Conservation (phyloP, 2,797 vertebrate species). For the Bradypodion ventrale region DNA sequence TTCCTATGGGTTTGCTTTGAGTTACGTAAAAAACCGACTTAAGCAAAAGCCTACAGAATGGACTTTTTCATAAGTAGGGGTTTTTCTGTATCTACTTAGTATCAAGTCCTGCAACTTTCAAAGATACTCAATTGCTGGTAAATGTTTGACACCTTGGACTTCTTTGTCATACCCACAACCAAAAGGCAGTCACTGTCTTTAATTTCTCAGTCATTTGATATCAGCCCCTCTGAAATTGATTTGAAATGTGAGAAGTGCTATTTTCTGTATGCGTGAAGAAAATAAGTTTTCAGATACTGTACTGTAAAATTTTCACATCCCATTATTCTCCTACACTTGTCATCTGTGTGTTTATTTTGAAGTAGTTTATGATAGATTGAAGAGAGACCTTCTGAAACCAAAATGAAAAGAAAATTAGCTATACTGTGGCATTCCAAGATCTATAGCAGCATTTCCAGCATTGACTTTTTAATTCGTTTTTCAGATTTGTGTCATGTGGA, state of each 20-base stretch:
- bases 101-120: neutral
- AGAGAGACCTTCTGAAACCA: constrained; percentile 42
- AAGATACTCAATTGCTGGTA: neutral
- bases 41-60: no score
- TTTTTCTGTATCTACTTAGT: neutral
- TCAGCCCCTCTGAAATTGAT: constrained; percentile 2
- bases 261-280: constrained; percentile 1
- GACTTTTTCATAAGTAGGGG: no score
- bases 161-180: neutral
- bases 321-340: constrained; percentile 22
- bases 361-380: constrained; percentile 32
- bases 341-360: constrained; percentile 28
- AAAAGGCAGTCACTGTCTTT: neutral
- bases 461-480: neutral
- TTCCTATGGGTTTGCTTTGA: no score
- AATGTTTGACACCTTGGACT: neutral
- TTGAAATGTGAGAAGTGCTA: constrained; percentile 38
- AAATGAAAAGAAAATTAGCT: neutral
- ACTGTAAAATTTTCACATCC: neutral
- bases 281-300: constrained; percentile 23
- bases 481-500: neutral
- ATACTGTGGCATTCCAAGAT: neutral
- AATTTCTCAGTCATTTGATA: neutral
- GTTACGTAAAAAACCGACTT: no score
- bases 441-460: neutral